Conservation (phyloP, 2,888 invertebrate species). For the Drosophila mulleri region DNA sequence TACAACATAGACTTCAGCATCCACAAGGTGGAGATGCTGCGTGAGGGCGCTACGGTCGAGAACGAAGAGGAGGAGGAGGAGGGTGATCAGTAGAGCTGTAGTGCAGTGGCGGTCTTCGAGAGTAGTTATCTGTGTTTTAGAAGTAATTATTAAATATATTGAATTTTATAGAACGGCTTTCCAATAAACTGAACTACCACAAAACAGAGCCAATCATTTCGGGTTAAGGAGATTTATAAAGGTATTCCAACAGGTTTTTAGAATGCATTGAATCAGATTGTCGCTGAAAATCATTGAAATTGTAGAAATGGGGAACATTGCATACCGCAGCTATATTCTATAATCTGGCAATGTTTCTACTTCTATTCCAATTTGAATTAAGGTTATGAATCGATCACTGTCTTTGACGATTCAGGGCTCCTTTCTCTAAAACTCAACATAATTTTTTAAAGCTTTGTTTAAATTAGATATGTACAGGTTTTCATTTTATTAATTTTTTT, state of each 20-base stretch:
- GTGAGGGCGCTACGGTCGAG: slow-evolving; percentile 64
- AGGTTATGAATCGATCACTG: background rate
- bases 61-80: slow-evolving; percentile 64
- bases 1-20: slow-evolving; percentile 87
- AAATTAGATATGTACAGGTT: background rate
- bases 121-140: slow-evolving; percentile 24
- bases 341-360: no score
- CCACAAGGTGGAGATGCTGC: slow-evolving; percentile 82
- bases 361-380: no score
- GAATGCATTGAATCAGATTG: no score
- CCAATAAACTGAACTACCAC: slow-evolving; percentile 32
- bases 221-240: background rate
- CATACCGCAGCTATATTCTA: no score
- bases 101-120: background rate
- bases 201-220: background rate
- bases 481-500: background rate
- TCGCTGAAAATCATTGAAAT: no score
- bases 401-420: background rate
- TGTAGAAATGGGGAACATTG: no score
- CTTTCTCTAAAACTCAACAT: background rate
- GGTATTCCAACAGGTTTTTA: no score
- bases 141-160: slow-evolving; percentile 11
- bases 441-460: background rate
- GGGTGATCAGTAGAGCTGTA: background rate
- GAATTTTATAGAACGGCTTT: slow-evolving; percentile 24